Evolutionary conservation across 2,113 vertebrate genomes (phyloP), one percentile per base, ranked within the genome.

Genomic region (Chrysochloris asiatica): DNA sequence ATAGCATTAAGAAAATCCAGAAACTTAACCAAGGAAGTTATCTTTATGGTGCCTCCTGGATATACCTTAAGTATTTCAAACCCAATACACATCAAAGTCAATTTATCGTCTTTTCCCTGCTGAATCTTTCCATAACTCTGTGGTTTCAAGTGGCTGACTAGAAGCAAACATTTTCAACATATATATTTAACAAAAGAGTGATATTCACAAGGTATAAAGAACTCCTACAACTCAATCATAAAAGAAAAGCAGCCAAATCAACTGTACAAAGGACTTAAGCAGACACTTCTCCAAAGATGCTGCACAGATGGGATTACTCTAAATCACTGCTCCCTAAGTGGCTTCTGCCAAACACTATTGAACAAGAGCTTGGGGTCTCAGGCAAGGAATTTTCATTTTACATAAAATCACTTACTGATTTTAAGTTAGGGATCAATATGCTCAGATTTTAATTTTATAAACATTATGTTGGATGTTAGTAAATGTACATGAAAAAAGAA

Each of bases 1-100:
- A n/a, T n/a, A n/a, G n/a, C n/a, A n/a, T 92, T 87, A 73, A 41
- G 38, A 88, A 93, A 95, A 63, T 41, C 2, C 33, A 22, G 30
- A 86, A 56, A 67, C 22, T 84, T 71, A 80, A 75, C 1, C 28
- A 79, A 75, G 45, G 26, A 3, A 19, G 33, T 3, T 43, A 9
- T 52, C 72, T 85, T 75, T 38, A 33, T 38, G 17, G 28, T 4
- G 10, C 83, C n/a, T 93, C 17, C 43, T 89, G 24, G 73, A 56
- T 50, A 48, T 28, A 3, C 56, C 24, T 52, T 43, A 90, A 82
- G 33, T 17, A 67, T 80, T 73, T 84, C 77, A 61, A 90, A 50
- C 26, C 33, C 73, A 41, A 65, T 6, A 50, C n/a, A 26, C 28
- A 17, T 41, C 21, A 91, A 56, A 50, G 41, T 38, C 73, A 69